Base-by-base conservation (phyloP, 2,888 invertebrate species). In the Drosophila macrospina region DNA sequence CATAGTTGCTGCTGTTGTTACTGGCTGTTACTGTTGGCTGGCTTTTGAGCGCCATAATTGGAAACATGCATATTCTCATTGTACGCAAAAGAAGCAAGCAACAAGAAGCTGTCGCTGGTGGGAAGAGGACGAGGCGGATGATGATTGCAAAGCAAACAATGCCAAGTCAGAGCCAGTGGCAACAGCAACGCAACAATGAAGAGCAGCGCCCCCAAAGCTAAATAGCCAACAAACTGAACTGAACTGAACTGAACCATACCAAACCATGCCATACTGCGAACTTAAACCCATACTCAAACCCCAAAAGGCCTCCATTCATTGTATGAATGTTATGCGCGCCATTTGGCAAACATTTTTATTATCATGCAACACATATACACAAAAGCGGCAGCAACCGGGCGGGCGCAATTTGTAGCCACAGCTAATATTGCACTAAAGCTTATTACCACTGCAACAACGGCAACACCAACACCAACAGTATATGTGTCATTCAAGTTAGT, bases 311-410 rank as follows among this genome's bases (percentile, higher is more conserved):
- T 67, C 64, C 52, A 56, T 78, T 74, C 56, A 63, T 74, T 74
- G 78, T 80, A 60, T 65, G 73, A 80, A 65, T 60, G 78, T 60
- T 80, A 56, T 67, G 69, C 63, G 59, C 67, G 60, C 81, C 81
- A 78, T 78, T 83, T 88, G 88, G 88, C 88, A 77, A 86, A 80
- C 80, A 83, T 74, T 86, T 83, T 86, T 88, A 80, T 86, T 88
- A 87, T 79, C 59, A 63, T 63, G 64, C 63, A 78, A 67, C 74
- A 69, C 48, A 61, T 59, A 62, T 36, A 15, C 30, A 52, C 42
- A 54, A 63, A 56, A 70, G 39, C 28, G 42, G 51, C 59, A 47
- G 78, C 61, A 42, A 44, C 54, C 41, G 34, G 34, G 16, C 68
- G 76, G 56, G 51, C 52, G 59, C 85, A 79, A 75, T 66, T 81